Evolutionary conservation across 1,140 invertebrate genomes (phyloP), one percentile per base, ranked within the genome.

Genomic region (Cydia pomonella): DNA sequence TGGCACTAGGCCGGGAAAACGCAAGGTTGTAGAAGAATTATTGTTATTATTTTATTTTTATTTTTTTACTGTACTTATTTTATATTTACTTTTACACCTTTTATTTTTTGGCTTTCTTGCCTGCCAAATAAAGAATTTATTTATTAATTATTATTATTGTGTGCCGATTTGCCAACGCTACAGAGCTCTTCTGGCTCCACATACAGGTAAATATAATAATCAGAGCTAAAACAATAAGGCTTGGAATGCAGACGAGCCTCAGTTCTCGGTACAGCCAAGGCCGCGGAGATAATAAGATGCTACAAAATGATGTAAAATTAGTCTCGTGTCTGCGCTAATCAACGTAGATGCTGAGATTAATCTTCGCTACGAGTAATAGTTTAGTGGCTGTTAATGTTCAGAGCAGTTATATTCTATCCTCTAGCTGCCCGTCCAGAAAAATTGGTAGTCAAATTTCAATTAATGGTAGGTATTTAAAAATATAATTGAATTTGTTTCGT

Each of bases 221-320:
- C 47, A 18, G 47, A 50, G 47, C 47, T 59, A 10, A 21, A 59
- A 59, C 18, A 23, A 59, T 33, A 18, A 38, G 64, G 64, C 27
- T 18, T 41, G 64, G 64, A 69, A 69, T 69, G 64, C 29, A 66
- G 23, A 27, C 63, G 5, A 66, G 63, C 63, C 62, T 63, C 63
- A 18, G 27, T 69, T 38, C 64, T 69, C 27, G 18, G 64, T 10
- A 59, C 21, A 59, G 7, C 21, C 18, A 59, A 59, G 21, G 53
- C n/a, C 53, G 53, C 29, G 16, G 16, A 18, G 64, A 69, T 69
- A 69, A 69, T 69, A 33, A 69, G 29, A 33, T 38, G 25, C 64
- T 18, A 29, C 64, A 69, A 69, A 69, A 69, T 23, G 64, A 33
- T 69, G 64, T 69, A 41, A 69, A 69, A 69, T 69, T 69, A 69